These are phyloP conservation scores for Calameuta idolon DNA, from an alignment of 2,888 invertebrate genomes.

Conservation along the genomic window DNA sequence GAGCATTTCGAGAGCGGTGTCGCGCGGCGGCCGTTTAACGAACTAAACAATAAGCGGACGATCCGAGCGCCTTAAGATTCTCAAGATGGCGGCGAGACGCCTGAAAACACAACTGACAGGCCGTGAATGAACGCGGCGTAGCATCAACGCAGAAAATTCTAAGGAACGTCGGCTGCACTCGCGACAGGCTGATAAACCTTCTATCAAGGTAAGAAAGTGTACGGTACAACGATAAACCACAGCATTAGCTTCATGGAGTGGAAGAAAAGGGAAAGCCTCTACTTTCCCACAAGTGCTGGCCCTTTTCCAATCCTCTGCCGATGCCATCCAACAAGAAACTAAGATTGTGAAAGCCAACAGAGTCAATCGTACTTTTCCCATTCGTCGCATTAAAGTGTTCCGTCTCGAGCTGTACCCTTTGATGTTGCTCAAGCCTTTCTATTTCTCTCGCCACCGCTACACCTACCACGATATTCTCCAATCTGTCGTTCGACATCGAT, in stretches of 20 bases:
- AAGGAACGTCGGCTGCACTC: neutral
- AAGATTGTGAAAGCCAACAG: neutral
- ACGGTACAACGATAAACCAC: conserved; percentile 29
- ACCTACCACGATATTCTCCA: too few relatives aligned
- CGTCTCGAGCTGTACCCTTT: neutral
- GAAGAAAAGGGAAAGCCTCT: conserved; percentile 22
- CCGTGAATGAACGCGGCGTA: neutral
- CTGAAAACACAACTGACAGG: neutral
- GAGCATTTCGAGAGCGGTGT: conserved; percentile 44
- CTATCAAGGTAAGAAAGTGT: neutral
- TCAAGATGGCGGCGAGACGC: neutral
- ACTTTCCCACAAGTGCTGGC: neutral
- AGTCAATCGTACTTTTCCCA: neutral
- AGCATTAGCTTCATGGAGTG: conserved; percentile 44
- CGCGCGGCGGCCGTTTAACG: conserved; percentile 17
- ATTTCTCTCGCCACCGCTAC: neutral
- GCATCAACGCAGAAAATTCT: neutral
- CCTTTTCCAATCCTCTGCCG: neutral
- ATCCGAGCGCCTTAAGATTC: conserved; percentile 9
- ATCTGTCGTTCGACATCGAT: neutral
- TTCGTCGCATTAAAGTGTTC: neutral
- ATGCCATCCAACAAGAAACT: neutral
- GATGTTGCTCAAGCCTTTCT: neutral
- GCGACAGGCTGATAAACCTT: neutral
- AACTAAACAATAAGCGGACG: conserved; percentile 25